These are phyloP conservation scores for Nothoprocta pentlandii DNA, from an alignment of 2,113 vertebrate genomes.

Conservation along the genomic window DNA sequence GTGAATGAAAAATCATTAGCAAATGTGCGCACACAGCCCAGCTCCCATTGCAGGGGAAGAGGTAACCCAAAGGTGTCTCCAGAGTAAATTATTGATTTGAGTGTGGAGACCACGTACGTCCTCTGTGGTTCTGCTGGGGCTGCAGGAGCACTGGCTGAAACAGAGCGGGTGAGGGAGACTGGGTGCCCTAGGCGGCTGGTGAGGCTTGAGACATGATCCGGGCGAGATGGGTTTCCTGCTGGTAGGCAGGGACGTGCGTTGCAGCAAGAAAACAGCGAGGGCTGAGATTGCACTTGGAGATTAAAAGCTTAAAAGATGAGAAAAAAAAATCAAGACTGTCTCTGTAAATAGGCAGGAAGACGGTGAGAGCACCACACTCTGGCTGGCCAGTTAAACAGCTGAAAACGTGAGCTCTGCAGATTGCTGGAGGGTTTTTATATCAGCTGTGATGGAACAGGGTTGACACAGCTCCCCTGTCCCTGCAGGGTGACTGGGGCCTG, in stretches of 20 bases:
- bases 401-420: neutral
- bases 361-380: neutral
- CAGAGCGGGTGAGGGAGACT: neutral
- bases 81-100: neutral
- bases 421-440: neutral
- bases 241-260: neutral
- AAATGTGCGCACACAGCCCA: fast-evolving
- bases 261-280: slow-evolving; percentile 4
- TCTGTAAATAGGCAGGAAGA: neutral
- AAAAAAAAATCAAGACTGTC: neutral
- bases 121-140: neutral
- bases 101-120: neutral
- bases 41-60: neutral
- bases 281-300: neutral
- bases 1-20: neutral
- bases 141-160: neutral
- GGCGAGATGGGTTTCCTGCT: neutral
- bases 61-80: neutral
- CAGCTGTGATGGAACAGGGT: neutral
- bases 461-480: neutral
- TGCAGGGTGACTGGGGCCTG: neutral
- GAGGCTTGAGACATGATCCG: neutral
- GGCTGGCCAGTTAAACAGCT: neutral
- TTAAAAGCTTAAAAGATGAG: slow-evolving; percentile 1
- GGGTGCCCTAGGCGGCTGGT: fast-evolving